Evolutionary conservation across 2,113 vertebrate species (phyloP), one percentile per base, ranked within the genome.

Genomic region (Oreocharis arfaki): DNA sequence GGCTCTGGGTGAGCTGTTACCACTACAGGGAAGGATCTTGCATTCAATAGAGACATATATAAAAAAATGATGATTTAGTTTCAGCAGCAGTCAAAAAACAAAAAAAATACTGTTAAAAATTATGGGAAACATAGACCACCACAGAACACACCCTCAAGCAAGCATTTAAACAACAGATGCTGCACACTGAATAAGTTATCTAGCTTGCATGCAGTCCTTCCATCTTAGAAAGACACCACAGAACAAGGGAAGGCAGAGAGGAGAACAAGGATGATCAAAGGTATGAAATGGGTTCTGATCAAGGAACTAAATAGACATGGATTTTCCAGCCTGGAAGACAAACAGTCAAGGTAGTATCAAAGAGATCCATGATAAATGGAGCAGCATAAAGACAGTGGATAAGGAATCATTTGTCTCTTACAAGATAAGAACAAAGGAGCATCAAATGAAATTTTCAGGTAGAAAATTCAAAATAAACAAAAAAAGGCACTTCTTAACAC

Each of bases 211-310:
- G 30, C 35, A 86, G 55, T 44, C 35, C 47, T 63, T 16, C 52
- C 44, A 24, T 47, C 52, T 52, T 86, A 84, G 77, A 70, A 68
- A 76, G 42, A 55, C 2, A 0, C 21, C 70, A 70, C 8, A 81
- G 39, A 89, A 47, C 42, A n/a, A 75, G 30, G 30, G 44, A 95
- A 95, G 42, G 47, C 42, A 90, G 39, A 70, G 50, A n/a, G 63
- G 49, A 91, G 60, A 96, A 89, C 46, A 84, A 67, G 64, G 44
- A 87, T 92, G 93, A 96, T 97, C 94, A 97, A 96, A 97, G 86
- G 80, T 89, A 89, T 37, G 56, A 88, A 95, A 92, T 18, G 20
- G 42, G 23, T 96, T 90, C 89, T 89, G 47, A 71, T 81, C 73
- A 67, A 83, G 82, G 46, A 94, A 87, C 86, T 95, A 95, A 96